Evolutionary conservation across 2,888 invertebrate species (phyloP), one percentile per base, ranked within the genome.

Genomic region (Globia sparganii): DNA sequence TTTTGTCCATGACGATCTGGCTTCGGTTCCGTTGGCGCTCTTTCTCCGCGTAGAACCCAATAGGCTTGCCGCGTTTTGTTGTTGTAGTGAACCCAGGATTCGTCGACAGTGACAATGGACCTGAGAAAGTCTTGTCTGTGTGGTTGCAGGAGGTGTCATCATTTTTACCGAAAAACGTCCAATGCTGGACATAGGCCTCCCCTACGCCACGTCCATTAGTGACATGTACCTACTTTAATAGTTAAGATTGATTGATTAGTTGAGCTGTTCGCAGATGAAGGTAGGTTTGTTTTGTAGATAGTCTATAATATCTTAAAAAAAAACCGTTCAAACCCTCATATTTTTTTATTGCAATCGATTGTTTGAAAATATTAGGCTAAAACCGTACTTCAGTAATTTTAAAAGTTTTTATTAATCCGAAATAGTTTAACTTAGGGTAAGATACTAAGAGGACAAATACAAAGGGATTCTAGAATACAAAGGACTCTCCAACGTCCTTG

Each of bases 191-290:
- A 56, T 4, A n/a, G 53, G n/a, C n/a, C 4, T 11, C n/a, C n/a
- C n/a, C 53, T n/a, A 56, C 53, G 53, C n/a, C n/a, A 56, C n/a
- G 13, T 6, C 46, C 56, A 81, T 58, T 58, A 64, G 15, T 18
- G 25, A 46, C 31, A 74, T 59, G 11, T 21, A 40, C 25, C 40
- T 59, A 40, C 25, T 49, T 59, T 37, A 31, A 25, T 53, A 81
- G 34, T 56, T 25, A 25, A 61, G 37, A 61, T 67, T 61, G 43
- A 74, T 77, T 34, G 37, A 68, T 67, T 15, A 18, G 8, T 37
- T 56, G 5, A 40, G 5, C 31, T 18, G 31, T 25, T 13, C 18
- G n/a, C 34, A 34, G 43, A 49, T n/a, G 4, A 18, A 40, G 2
- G 0, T 28, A 34, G 5, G 2, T 40, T 61, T 31, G n/a, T 15